Base-by-base conservation (phyloP, 2,888 invertebrate species). In the Crepidodera aurea region DNA sequence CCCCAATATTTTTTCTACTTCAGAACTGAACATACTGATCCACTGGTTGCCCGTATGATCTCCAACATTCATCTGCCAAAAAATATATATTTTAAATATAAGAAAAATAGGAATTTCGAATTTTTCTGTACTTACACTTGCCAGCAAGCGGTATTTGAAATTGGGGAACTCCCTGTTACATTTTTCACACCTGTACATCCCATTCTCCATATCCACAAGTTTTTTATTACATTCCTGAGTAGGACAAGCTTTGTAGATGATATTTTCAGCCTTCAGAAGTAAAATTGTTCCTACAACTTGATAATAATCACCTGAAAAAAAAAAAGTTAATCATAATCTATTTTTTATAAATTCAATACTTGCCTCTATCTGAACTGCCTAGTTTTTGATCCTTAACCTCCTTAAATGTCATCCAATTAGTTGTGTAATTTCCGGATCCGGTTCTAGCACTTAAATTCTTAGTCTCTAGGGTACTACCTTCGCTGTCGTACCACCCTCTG, bases 171-270 rank as follows among this genome's bases (percentile, higher is more conserved):
- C 93, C 56, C 88, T 84, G 74, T 90, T 88, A 79, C 99, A 99
- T 81, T 98, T 98, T 79, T 98, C 98, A 81, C 99, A 99, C 54
- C 95, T 85, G 81, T 88, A 98, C 77, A 90, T 85, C 0, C 94
- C 94, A 75, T 94, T 94, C 67, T 90, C 90, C 75, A 91, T 87
- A 79, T 98, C 96, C 6, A 94, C 83, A 0, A 98, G 84, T 81
- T 99, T 99, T 82, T 99, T 99, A 79, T 97, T 96, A 81, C 99
- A 99, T 53, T 88, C 88, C 1, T 90, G 87, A 51, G 87, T 85
- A 0, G 96, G 92, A 72, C 99, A 99, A 0, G 98, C 92, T 82
- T 92, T 92, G 82, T 99, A 99, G 55, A 95, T 82, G 2, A 91
- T 88, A 79, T 94, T 96, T 64, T 95, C 94, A 5, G 88, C 84